Evolutionary conservation across 2,797 vertebrate species (phyloP).

Genomic region (Pteropus rufus): DNA sequence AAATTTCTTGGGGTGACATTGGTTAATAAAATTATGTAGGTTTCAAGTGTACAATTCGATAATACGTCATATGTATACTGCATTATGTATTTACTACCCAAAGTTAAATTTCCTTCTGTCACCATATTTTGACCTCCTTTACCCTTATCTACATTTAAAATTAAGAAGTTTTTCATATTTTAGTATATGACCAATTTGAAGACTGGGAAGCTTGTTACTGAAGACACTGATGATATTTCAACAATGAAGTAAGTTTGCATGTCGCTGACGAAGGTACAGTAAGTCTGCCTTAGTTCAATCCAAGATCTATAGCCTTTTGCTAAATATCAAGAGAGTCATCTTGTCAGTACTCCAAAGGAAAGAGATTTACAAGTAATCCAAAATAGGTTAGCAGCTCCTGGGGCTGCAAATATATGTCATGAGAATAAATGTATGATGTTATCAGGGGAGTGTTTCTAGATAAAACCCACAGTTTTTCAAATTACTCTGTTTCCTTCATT

Average conservation of each 20-base stretch:
- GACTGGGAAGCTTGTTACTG: slow-evolving; percentile 36
- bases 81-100: too few species aligned
- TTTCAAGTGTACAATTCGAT: too few species aligned
- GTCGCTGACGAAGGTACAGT: slow-evolving; percentile 36
- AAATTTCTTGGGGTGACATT: too few species aligned
- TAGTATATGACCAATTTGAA: background rate
- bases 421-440: slow-evolving; percentile 1
- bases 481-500: slow-evolving; percentile 62
- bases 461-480: slow-evolving; percentile 58
- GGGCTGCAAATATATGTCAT: slow-evolving; percentile 32
- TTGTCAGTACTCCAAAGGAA: slow-evolving; percentile 38
- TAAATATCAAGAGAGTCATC: slow-evolving; percentile 64
- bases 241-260: slow-evolving; percentile 41
- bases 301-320: slow-evolving; percentile 56
- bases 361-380: slow-evolving; percentile 37
- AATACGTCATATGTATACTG: too few species aligned
- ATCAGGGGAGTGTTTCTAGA: background rate
- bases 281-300: slow-evolving; percentile 39
- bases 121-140: too few species aligned
- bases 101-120: too few species aligned
- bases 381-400: slow-evolving; percentile 51
- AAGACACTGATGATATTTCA: slow-evolving; percentile 47
- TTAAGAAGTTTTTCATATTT: slow-evolving; percentile 10
- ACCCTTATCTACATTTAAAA: background rate
- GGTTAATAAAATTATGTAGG: too few species aligned